Conservation (phyloP, 2,888 invertebrate genomes). For the Heliconius sara region DNA sequence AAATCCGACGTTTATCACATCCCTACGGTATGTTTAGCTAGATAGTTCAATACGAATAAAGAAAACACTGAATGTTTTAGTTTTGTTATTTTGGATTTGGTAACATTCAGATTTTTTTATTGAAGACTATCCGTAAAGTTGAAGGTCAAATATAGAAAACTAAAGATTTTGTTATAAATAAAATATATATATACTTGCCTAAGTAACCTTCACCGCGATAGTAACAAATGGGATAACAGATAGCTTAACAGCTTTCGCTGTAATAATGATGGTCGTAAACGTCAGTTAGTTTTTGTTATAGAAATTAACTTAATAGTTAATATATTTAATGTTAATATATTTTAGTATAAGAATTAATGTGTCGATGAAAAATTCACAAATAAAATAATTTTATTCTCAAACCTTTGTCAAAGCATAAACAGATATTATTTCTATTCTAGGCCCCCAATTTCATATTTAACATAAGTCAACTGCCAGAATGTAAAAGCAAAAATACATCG, state of each 20-base stretch:
- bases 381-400: background rate
- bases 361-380: background rate
- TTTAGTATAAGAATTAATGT: background rate
- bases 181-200: constrained; percentile 6
- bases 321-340: background rate
- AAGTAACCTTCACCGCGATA: background rate
- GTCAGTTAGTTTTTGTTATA: constrained; percentile 5
- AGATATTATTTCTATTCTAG: background rate
- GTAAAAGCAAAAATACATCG: background rate
- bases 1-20: constrained; percentile 32
- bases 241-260: constrained; percentile 16
- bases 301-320: background rate
- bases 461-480: constrained; percentile 28
- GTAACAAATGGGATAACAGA: constrained; percentile 12
- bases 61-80: constrained; percentile 24
- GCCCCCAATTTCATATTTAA: constrained; percentile 20
- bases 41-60: constrained; percentile 27
- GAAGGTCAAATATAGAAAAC: background rate
- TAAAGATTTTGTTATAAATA: background rate
- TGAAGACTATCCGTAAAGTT: background rate
- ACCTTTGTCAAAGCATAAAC: background rate
- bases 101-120: background rate
- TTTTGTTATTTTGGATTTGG: constrained; percentile 15
- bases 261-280: constrained; percentile 17
- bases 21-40: constrained; percentile 32